phyloP scores from a whole-genome alignment of 2,888 invertebrate species.

The Vanessa cardui region DNA sequence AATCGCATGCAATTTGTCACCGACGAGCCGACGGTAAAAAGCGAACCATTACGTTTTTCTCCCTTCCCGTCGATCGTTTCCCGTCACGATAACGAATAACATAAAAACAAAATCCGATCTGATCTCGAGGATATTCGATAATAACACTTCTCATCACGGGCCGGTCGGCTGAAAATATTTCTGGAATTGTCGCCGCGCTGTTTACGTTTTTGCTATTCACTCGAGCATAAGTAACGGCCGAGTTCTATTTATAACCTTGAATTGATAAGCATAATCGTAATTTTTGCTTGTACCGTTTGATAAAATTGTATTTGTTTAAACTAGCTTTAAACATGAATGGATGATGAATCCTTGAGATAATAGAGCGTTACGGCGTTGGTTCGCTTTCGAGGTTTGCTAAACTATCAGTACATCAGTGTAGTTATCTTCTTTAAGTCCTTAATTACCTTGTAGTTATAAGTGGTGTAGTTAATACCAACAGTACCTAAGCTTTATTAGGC shows the following conservation, averaged over 20 bases:
- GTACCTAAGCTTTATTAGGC: too few relatives aligned
- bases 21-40: slow-evolving; percentile 37
- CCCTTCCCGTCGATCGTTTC: slow-evolving; percentile 44
- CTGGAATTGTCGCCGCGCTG: slow-evolving; percentile 29
- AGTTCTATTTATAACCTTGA: slow-evolving; percentile 34
- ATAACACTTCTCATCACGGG: slow-evolving; percentile 34
- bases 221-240: slow-evolving; percentile 25
- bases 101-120: slow-evolving; percentile 42
- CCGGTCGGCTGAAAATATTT: slow-evolving; percentile 32
- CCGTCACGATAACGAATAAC: slow-evolving; percentile 43
- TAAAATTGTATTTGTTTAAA: not conserved
- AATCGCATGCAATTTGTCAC: slow-evolving; percentile 40
- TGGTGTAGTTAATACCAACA: too few relatives aligned
- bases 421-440: too few relatives aligned
- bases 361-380: too few relatives aligned
- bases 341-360: not conserved
- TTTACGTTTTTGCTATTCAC: slow-evolving; percentile 24
- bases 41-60: slow-evolving; percentile 42
- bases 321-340: not conserved
- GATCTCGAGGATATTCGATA: slow-evolving; percentile 40
- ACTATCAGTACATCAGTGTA: too few relatives aligned
- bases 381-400: too few relatives aligned
- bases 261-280: slow-evolving; percentile 21
- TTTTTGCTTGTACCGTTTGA: not conserved
- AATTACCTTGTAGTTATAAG: too few relatives aligned